A percentile compares a stretch with the other conserved stretches of the same genome.
Evolutionary conservation across 53 echinoderm and acorn worm genomes (phyloP).

Genomic region (Echinometra lucunter): DNA sequence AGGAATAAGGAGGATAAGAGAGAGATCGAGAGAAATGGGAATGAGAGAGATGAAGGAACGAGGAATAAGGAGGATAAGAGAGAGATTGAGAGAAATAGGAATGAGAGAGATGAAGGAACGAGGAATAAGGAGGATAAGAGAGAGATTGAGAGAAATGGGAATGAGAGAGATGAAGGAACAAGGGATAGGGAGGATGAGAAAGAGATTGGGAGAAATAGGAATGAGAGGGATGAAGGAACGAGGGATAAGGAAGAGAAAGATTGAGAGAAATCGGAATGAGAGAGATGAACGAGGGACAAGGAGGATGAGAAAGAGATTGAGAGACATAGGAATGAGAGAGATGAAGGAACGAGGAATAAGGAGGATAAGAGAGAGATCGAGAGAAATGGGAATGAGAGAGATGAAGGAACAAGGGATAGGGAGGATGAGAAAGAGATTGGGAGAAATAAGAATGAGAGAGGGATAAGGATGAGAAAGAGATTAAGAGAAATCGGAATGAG

Average conservation of each 20-base stretch:
- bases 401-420: neutral
- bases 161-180: slow-evolving; percentile 1
- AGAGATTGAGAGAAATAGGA: neutral
- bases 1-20: no score
- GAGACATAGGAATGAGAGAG: neutral
- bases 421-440: neutral
- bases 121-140: neutral
- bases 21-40: no score
- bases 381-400: neutral
- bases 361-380: neutral
- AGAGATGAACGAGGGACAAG: neutral
- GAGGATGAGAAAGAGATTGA: slow-evolving; percentile 19
- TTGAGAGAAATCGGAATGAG: no score
- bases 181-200: neutral
- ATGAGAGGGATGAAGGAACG: slow-evolving; percentile 1
- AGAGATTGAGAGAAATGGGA: no score
- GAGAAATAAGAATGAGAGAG: neutral
- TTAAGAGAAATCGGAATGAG: neutral
- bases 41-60: slow-evolving; percentile 4
- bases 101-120: neutral
- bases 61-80: neutral
- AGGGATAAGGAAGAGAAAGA: neutral
- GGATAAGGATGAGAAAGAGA: neutral
- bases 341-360: neutral
- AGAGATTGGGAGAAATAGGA: neutral